Evolutionary conservation across 1,140 invertebrate genomes (phyloP), one percentile per base, ranked within the genome.

Genomic region (Lordiphosa stackelbergi): DNA sequence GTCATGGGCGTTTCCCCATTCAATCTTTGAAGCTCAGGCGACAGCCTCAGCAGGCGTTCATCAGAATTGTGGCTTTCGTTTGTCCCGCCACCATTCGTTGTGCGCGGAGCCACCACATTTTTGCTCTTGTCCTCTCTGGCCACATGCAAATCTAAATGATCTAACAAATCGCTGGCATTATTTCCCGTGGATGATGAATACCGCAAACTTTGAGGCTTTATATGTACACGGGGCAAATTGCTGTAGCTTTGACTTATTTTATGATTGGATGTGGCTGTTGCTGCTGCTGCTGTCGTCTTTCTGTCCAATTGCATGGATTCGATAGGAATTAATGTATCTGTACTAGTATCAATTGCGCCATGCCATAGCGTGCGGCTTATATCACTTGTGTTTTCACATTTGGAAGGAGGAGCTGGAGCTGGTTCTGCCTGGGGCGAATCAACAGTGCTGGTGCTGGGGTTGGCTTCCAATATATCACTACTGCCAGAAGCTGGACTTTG

Each of bases 291-390:
- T 16, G 16, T 51, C 36, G 16, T 56, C 37, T 55, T 41, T 37
- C 34, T 47, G 19, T 28, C 36, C 9, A 51, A 22, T 49, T 52
- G 59, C 6, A 53, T 37, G 12, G 52, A 11, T 48, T 77, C 74
- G 12, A 66, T 54, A 37, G 88, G 79, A 42, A 89, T 88, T 53
- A 89, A 68, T 31, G 89, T 89, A 53, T 89, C 89, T 13, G 89
- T 89, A 65, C 88, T 90, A 10, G 88, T 89, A 60, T 89, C 88
- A 37, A 88, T 62, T 22, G 74, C 70, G 11, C 64, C 59, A 65
- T 78, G 65, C 83, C 85, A 70, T 34, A 73, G 3, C 22, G 24
- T 49, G 7, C 54, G 69, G 42, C 52, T 38, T 22, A 57, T 64
- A 77, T 84, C 62, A 65, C 55, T 79, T 38, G 40, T 55, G 35